Base-by-base conservation (phyloP, 2,113 vertebrate species). In the Carassius auratus region DNA sequence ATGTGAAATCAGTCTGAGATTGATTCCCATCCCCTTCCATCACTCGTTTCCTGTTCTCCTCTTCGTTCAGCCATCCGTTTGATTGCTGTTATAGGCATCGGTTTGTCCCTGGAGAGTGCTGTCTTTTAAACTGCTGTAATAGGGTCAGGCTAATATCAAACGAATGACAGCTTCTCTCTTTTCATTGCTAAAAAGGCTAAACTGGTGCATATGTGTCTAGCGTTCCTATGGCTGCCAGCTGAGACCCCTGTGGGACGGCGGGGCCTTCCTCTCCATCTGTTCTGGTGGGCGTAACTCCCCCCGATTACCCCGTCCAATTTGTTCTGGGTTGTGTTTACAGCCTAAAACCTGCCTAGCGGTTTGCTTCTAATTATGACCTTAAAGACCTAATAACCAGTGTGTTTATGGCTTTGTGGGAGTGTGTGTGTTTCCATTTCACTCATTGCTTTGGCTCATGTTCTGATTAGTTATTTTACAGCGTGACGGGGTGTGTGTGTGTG, bases 241-340 rank as follows among this genome's bases (percentile, higher is more conserved):
- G 42, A 84, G 84, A 45, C 80, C 69, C 82, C 83, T 62, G 86
- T 81, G 84, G 88, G 86, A 86, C 50, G 38, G 42, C 4, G 21
- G 64, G 86, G 26, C 19, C 83, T 48, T 89, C 86, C 88, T 82
- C 75, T 89, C 88, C 88, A 89, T 89, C 88, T 89, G 88, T 77
- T 74, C 50, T 78, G 45, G 36, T 23, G 21, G 48, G 61, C 45
- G 50, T 57, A 57, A 76, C 76, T 84, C n/a, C 19, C 77, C 33
- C 68, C 74, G 30, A 57, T 14, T 36, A 57, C 48, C 7, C 68
- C 3, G 38, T 86, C 84, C 76, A 81, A 81, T 86, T 86, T 79
- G 84, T 84, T 83, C 69, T 71, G 69, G 74, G 74, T 86, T 81
- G 83, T 2, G 15, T 88, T 88, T 86, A 86, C 85, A 45, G 82